Evolutionary conservation across 2,113 vertebrate species (phyloP).

Genomic region (Lycaon pictus): DNA sequence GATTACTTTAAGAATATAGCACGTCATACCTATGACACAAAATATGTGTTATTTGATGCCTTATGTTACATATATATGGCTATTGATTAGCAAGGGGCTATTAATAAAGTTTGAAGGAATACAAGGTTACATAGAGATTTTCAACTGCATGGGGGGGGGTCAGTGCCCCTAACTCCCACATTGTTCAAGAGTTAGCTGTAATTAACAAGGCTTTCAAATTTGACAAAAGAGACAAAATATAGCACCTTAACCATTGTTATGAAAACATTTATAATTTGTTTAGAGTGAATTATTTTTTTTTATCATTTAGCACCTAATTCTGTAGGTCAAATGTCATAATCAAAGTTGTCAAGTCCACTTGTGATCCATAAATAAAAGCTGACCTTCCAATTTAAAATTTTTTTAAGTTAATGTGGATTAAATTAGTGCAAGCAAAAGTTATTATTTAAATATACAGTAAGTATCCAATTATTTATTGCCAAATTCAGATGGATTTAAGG

Average conservation of each 20-base stretch:
- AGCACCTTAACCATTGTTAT: neutral
- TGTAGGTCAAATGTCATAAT: constrained; percentile 45
- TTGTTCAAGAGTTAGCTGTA: neutral
- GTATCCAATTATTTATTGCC: constrained; percentile 16
- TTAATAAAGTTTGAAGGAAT: neutral
- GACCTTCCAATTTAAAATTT: constrained; percentile 68
- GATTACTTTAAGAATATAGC: neutral
- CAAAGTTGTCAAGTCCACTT: constrained; percentile 58
- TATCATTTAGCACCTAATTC: constrained; percentile 12
- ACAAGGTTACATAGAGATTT: neutral
- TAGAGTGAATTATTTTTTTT: neutral
- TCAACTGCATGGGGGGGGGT: neutral
- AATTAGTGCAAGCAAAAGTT: neutral
- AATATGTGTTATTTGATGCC: neutral
- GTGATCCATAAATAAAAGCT: constrained; percentile 60
- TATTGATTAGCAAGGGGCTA: neutral
- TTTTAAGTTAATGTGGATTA: constrained; percentile 60
- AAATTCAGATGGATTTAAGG: neutral
- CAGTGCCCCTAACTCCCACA: neutral
- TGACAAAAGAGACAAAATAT: neutral
- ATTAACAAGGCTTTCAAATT: neutral
- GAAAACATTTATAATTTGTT: constrained; percentile 39
- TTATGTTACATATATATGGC: neutral
- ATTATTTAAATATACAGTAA: constrained; percentile 24
- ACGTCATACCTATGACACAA: neutral